Evolutionary conservation across 2,113 vertebrate genomes (phyloP), one percentile per base, ranked within the genome.

Genomic region (Alethe diademata): DNA sequence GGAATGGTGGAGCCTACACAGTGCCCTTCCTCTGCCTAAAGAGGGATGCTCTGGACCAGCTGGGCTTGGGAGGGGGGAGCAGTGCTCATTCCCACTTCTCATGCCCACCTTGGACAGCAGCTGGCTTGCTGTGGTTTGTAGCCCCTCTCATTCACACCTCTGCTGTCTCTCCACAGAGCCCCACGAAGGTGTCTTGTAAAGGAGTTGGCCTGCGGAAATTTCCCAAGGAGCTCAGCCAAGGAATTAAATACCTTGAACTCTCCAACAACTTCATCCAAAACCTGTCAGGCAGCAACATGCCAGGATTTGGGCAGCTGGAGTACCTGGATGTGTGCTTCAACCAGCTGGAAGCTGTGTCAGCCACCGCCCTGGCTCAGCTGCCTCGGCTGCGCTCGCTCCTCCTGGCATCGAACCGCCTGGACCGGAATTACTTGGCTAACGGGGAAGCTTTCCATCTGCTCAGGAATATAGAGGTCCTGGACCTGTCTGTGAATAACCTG

Each of bases 241-340:
- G 84, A 48, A 91, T 98, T 14, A 95, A 95, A 95, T 91, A 95
- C 64, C 96, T 98, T 1, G 98, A 98, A 95, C 94, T 98, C 83
- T 98, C 98, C 96, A 96, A 98, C 95, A 99, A 98, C 95, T 93
- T 98, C 95, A 98, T 99, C 94, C 97, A 92, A 96, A 97, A 96
- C 91, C 92, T 99, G 73, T 95, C 91, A 12, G 80, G 75, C 19
- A 53, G 66, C 72, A 60, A 29, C 67, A 78, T 86, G 61, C 83
- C 97, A 13, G 86, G 78, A 53, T 90, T 98, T 67, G 93, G 90
- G 85, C 97, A 94, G 70, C 97, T 99, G 57, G 95, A 98, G 81
- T 92, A 97, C 90, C 97, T 98, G 92, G 97, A 98, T 69, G 6
- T 98, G 86, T 80, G 96, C 94, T 95, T 73, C 89, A 99, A 98